Evolutionary conservation across 2,797 vertebrate genomes (phyloP), one percentile per base, ranked within the genome.

Genomic region (Coccyzus lansbergi): DNA sequence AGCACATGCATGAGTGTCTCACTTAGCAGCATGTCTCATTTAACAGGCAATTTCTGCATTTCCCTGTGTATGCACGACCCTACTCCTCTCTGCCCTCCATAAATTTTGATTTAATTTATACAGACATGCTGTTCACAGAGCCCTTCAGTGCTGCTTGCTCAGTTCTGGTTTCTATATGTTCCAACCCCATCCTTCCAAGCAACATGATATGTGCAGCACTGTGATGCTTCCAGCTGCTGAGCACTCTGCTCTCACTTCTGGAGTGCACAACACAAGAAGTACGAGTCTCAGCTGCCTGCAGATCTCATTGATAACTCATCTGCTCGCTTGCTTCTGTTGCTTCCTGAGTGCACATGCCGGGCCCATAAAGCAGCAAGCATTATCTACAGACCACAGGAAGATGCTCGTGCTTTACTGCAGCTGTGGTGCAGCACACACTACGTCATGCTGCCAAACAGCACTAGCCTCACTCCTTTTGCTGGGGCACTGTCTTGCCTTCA

Each of bases 311-410:
- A 29, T 7, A 6, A 7, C 40, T 80, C 64, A n/a, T 38, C 48
- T 63, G 40, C 44, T 91, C 5, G 2, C 55, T 60, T n/a, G 58
- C 5, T 59, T 69, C 56, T 36, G 21, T 34, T 2, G 1, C 55
- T 56, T 75, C 46, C 53, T 0, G 3, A 68, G 63, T 1, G 19
- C 33, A 12, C 22, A 49, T 15, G 40, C 25, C 1, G 0, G 4
- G 29, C 51, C 48, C 56, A 19, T 6, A 42, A 34, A 60, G 56
- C 64, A 55, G 68, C 42, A 9, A 55, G 68, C 48, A 8, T 56
- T 15, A 6, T 16, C 48, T 51, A 14, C 59, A 69, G 21, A 62
- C 28, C 1, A 2, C 52, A 13, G 6, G 26, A 62, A 62, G n/a
- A 6, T 1, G 3, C 38, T 38, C 5, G 1, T 14, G 55, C 49